Conservation (phyloP, 1,140 invertebrate genomes). For the Hypsibius dujardini region DNA sequence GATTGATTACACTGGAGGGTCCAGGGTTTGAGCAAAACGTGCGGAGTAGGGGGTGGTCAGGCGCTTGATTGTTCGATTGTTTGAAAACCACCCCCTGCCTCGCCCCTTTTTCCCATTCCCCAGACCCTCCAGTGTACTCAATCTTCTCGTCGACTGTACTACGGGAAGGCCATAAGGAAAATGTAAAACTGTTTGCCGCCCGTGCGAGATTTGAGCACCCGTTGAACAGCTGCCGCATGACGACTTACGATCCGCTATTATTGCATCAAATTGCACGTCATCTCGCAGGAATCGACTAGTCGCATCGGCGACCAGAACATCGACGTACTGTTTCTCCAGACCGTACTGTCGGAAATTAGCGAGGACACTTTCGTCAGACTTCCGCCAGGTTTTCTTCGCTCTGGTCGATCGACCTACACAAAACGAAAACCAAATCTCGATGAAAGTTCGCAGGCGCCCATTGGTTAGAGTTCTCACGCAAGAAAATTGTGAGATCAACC, state of each 20-base stretch:
- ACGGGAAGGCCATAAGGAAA: too few species aligned
- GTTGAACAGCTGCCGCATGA: constrained; percentile 21
- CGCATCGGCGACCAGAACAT: constrained; percentile 74
- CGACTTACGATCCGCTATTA: constrained; percentile 80
- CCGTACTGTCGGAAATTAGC: constrained; percentile 73
- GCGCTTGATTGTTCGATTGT: too few species aligned
- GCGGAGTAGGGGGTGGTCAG: too few species aligned
- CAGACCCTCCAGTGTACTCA: too few species aligned
- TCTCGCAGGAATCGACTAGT: constrained; percentile 58
- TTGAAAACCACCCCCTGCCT: too few species aligned
- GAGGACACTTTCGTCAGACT: constrained; percentile 61
- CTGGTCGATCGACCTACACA: constrained; percentile 34
- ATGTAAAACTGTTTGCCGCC: too few species aligned
- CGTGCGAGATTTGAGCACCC: neutral
- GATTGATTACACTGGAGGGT: too few species aligned
- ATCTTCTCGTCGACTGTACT: too few species aligned
- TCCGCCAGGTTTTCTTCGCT: constrained; percentile 43
- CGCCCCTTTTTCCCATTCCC: too few species aligned
- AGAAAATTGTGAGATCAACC: constrained; percentile 41
- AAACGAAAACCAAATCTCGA: constrained; percentile 20
- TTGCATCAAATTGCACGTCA: constrained; percentile 54
- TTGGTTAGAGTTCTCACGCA: constrained; percentile 35
- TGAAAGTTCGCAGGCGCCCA: constrained; percentile 17
- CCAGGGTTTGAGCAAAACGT: too few species aligned
- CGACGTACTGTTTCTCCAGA: constrained; percentile 52